Percentiles rank a stretch among this genome's conserved stretches.
Evolutionary conservation across 1,140 invertebrate genomes (phyloP).

Genomic region (Antheraea mylitta): DNA sequence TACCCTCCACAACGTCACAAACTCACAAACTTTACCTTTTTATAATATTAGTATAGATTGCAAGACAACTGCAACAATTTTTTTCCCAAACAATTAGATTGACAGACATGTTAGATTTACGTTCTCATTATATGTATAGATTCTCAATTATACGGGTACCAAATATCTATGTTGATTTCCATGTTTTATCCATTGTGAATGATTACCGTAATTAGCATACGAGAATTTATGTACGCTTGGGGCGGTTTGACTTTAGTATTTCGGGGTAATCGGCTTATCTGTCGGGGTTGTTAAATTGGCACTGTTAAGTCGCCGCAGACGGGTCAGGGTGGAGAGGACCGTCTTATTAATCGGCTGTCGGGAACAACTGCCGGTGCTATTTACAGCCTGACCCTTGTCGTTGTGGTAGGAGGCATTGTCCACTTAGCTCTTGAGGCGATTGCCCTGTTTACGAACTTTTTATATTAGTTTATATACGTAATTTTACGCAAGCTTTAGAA

Average conservation of each 20-base stretch:
- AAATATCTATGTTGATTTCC: too few species aligned
- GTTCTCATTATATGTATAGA: too few species aligned
- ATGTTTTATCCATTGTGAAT: slow-evolving; percentile 5
- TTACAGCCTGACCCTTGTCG: slow-evolving; percentile 54
- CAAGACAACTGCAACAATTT: too few species aligned
- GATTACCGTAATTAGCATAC: slow-evolving; percentile 24
- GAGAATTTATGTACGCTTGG: slow-evolving; percentile 17
- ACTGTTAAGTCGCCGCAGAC: slow-evolving; percentile 50
- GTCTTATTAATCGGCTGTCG: slow-evolving; percentile 72
- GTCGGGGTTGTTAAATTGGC: slow-evolving; percentile 45
- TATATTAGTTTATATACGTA: too few species aligned
- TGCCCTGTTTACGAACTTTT: background rate
- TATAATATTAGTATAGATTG: too few species aligned
- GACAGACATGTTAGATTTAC: too few species aligned
- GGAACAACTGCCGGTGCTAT: slow-evolving; percentile 59
- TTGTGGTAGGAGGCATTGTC: slow-evolving; percentile 23
- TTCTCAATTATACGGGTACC: too few species aligned
- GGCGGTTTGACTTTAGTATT: slow-evolving; percentile 33
- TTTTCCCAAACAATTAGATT: too few species aligned
- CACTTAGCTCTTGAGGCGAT: background rate
- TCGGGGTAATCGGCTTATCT: slow-evolving; percentile 56
- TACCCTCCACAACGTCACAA: too few species aligned
- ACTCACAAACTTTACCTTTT: too few species aligned
- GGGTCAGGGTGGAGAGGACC: slow-evolving; percentile 41
- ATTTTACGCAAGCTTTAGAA: too few species aligned